A percentile compares a stretch with the other conserved stretches of the same genome.
phyloP scores from a whole-genome alignment of 2,113 vertebrate genomes.

The Neodontobutis hainanensis region DNA sequence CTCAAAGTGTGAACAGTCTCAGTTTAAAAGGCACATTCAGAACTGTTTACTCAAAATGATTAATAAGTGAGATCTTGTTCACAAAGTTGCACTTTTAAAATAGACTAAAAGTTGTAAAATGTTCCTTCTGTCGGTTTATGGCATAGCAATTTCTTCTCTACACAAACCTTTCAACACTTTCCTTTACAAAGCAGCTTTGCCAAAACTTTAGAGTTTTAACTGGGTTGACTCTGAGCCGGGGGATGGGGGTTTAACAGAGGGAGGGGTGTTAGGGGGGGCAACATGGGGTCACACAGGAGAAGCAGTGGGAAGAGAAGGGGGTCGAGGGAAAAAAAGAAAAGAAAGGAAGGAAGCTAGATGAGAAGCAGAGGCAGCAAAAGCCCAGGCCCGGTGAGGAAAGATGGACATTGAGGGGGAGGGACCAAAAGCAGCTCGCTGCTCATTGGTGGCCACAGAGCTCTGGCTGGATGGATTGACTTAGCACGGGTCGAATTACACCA shows the following conservation, averaged over 20 bases:
- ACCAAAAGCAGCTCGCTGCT: constrained; percentile 68
- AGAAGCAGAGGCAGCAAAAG: constrained; percentile 39
- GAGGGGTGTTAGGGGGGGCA: constrained; percentile 54
- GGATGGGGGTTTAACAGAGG: constrained; percentile 59
- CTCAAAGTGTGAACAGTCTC: background rate
- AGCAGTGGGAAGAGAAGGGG: constrained; percentile 26
- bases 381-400: constrained; percentile 66
- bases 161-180: constrained; percentile 18
- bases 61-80: background rate
- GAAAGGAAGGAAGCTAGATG: constrained; percentile 67
- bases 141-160: background rate
- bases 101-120: background rate
- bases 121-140: background rate
- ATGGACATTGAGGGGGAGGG: constrained; percentile 76
- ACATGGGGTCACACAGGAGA: constrained; percentile 64
- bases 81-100: background rate
- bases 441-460: constrained; percentile 72
- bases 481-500: constrained; percentile 88
- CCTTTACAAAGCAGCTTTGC: constrained; percentile 48
- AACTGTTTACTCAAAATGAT: constrained; percentile 1
- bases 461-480: constrained; percentile 80
- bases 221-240: constrained; percentile 61
- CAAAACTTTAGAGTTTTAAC: constrained; percentile 65
- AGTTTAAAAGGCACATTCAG: background rate
- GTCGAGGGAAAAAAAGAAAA: constrained; percentile 62